These are phyloP conservation scores for Galerucella calmariensis DNA, from an alignment of 2,888 invertebrate species.

Conservation along the genomic window DNA sequence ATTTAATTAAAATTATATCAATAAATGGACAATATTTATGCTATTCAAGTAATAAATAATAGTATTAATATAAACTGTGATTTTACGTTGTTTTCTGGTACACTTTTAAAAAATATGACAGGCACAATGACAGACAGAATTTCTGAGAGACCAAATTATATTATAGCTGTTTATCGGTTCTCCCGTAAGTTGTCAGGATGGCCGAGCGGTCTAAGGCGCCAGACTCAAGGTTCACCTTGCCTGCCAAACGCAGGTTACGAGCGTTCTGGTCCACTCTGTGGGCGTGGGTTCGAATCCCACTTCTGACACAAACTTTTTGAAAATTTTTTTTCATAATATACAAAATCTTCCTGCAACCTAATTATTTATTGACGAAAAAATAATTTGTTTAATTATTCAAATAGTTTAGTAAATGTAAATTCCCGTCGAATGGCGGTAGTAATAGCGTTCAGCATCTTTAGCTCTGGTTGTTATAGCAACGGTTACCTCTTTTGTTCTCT, in stretches of 20 bases:
- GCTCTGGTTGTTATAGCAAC: conserved; percentile 60
- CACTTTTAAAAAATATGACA: too few relatives aligned
- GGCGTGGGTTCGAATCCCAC: conserved; percentile 66
- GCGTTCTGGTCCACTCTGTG: conserved; percentile 66
- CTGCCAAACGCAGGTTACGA: conserved; percentile 46
- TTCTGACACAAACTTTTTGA: conserved; percentile 53
- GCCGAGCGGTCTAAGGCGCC: conserved; percentile 92
- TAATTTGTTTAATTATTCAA: too few relatives aligned
- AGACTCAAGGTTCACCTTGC: conserved; percentile 60
- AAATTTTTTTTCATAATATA: conserved; percentile 7
- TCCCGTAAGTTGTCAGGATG: conserved; percentile 73
- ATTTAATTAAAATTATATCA: too few relatives aligned
- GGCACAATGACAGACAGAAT: too few relatives aligned
- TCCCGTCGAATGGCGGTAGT: conserved; percentile 49
- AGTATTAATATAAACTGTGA: too few relatives aligned
- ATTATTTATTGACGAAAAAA: neutral
- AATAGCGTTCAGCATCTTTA: conserved; percentile 49
- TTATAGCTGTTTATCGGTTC: too few relatives aligned
- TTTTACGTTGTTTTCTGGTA: too few relatives aligned
- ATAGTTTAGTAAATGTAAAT: neutral
- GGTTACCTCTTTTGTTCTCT: conserved; percentile 64
- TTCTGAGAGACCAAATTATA: too few relatives aligned
- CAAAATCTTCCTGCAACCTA: too few relatives aligned
- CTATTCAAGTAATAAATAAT: too few relatives aligned
- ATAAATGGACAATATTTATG: too few relatives aligned